Base-by-base conservation (phyloP, 1,140 invertebrate genomes). In the Panagrolaimus sp. region DNA sequence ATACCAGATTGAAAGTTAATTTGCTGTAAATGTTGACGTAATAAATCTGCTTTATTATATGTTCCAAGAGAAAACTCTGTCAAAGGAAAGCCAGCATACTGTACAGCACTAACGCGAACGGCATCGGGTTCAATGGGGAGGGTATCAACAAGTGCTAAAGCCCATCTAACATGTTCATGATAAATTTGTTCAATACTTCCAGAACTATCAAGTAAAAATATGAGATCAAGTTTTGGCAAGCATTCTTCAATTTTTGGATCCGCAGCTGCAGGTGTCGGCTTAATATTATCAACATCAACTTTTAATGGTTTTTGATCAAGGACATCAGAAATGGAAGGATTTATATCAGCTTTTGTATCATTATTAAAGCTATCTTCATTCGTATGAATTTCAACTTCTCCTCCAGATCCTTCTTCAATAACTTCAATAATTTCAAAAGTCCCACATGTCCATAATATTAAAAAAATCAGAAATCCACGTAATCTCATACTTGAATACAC, bases 181-280 rank as follows among this genome's bases (percentile, higher is more conserved):
- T 79, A 79, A 53, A 81, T 70, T 42, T 74, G 71, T 31, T 79
- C 74, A 27, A 79, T 74, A 65, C 66, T 65, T 23, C 77, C 77
- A 31, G 73, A 76, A 13, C 77, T 81, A 74, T 79, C 78, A n/a
- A 79, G 72, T 66, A 79, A 44, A 46, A 79, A 79, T 13, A 81
- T 68, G 57, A 79, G 14, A 47, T 79, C 77, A 25, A 79, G 25
- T 70, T 81, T 80, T 13, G 77, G 76, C 14, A 66, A 71, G 53
- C 77, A 78, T n/a, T 45, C 64, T 25, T 68, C 51, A 20, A 38
- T 38, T 38, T 38, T 38, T 38, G 31, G 31, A 38, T 38, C 31
- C 7, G 2, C 31, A 38, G 31, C 31, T 4, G 7, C 31, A 38
- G 31, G 2, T 4, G 7, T 7, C 31, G 31, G 31, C 31, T 38